Conservation (phyloP, 2,888 invertebrate species). For the Drosophila testacea region DNA sequence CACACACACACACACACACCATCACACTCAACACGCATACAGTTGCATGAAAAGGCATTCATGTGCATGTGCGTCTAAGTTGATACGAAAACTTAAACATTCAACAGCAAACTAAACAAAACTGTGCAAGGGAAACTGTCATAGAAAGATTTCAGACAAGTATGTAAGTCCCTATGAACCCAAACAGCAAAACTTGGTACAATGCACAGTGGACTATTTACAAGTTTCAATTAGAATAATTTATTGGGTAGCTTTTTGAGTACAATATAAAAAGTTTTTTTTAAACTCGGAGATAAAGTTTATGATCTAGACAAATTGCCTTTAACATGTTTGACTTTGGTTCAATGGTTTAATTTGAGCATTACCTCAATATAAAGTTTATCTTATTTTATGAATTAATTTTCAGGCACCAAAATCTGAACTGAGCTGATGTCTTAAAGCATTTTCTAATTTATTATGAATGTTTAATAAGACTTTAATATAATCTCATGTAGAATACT, state of each 20-base stretch:
- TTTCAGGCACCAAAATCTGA: too few relatives aligned
- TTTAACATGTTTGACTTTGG: not conserved
- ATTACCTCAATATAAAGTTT: not conserved
- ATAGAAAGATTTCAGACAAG: constrained; percentile 73
- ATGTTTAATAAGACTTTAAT: not conserved
- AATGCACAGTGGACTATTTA: constrained; percentile 49
- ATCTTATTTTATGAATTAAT: too few relatives aligned
- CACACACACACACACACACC: constrained; percentile 1
- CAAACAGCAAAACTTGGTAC: constrained; percentile 61
- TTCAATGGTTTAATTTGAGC: not conserved
- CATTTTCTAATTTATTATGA: too few relatives aligned
- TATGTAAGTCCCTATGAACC: constrained; percentile 66
- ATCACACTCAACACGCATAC: constrained; percentile 22
- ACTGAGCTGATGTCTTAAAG: too few relatives aligned
- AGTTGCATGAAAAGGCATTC: constrained; percentile 54
- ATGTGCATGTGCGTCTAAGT: constrained; percentile 69
- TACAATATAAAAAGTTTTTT: constrained; percentile 4
- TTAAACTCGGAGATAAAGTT: not conserved
- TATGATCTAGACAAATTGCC: constrained; percentile 1
- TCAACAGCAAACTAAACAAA: constrained; percentile 76
- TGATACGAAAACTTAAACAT: constrained; percentile 77
- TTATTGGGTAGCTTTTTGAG: not conserved
- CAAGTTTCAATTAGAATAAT: constrained; percentile 12
- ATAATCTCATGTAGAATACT: not conserved
- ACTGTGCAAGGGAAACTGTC: constrained; percentile 74